These are phyloP conservation scores for Monoplex corrugatus DNA, from an alignment of 2,888 invertebrate species.

Conservation along the genomic window DNA sequence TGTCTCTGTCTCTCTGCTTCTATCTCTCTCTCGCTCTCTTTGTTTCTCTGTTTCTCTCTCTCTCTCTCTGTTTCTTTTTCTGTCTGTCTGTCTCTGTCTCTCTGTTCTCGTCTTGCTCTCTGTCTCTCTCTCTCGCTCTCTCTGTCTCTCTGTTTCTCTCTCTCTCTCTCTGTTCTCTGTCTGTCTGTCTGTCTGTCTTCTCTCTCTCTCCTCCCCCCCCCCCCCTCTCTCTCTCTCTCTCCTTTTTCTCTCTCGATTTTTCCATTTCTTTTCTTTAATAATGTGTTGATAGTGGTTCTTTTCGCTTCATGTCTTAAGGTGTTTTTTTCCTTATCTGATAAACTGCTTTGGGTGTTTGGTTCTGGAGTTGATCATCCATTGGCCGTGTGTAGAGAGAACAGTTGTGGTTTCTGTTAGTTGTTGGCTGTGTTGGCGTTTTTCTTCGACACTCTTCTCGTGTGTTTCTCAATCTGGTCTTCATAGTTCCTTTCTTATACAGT, in stretches of 20 bases:
- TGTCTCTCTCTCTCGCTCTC: background rate
- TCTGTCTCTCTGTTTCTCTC: background rate
- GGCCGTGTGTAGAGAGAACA: too few species aligned
- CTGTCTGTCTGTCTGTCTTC: background rate
- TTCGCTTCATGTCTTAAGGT: too few species aligned
- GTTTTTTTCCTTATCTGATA: too few species aligned
- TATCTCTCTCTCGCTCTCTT: background rate
- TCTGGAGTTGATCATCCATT: too few species aligned
- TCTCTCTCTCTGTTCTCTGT: background rate
- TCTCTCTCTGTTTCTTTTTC: background rate
- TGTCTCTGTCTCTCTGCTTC: background rate
- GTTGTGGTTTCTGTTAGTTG: too few species aligned
- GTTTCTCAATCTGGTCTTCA: too few species aligned
- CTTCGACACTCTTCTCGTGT: too few species aligned
- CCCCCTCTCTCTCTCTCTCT: background rate
- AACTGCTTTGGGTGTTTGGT: too few species aligned
- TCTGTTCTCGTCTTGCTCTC: slow-evolving; percentile 10
- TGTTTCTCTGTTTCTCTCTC: background rate
- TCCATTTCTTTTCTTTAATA: background rate
- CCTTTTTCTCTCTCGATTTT: background rate
- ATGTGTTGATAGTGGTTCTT: too few species aligned
- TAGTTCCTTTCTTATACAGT: too few species aligned
- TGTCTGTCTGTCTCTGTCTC: background rate
- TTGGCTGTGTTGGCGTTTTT: too few species aligned
- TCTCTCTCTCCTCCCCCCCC: background rate